Evolutionary conservation across 2,113 vertebrate species (phyloP).

Genomic region (Lepus europaeus): DNA sequence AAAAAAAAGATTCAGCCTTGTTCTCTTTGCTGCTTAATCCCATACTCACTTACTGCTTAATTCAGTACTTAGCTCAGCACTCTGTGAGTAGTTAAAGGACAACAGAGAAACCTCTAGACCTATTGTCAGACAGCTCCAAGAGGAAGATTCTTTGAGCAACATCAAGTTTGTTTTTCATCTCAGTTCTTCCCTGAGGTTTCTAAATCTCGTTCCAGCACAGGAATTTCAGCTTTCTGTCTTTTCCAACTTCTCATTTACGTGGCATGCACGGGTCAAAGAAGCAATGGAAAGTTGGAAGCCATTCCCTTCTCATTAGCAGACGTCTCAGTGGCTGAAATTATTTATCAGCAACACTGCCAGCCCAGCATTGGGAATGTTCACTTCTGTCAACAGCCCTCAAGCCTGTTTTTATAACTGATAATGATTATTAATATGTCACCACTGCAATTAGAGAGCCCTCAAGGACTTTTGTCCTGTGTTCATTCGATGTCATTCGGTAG

Average conservation of each 20-base stretch:
- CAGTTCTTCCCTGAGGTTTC: constrained; percentile 40
- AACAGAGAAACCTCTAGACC: background rate
- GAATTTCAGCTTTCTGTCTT: constrained; percentile 54
- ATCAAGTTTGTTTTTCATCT: constrained; percentile 36
- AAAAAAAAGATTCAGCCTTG: background rate
- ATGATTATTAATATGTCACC: constrained; percentile 29
- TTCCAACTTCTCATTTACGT: constrained; percentile 10
- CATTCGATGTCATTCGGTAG: background rate
- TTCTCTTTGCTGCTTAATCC: background rate
- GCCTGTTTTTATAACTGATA: constrained; percentile 36
- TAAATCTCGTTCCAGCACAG: constrained; percentile 25
- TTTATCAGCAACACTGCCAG: constrained; percentile 41
- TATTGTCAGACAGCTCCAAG: constrained; percentile 23
- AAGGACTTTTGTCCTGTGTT: background rate
- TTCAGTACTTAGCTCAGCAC: background rate
- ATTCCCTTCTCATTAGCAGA: constrained; percentile 64
- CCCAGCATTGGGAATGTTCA: constrained; percentile 30
- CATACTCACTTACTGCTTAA: background rate
- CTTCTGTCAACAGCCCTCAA: constrained; percentile 28
- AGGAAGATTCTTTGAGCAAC: constrained; percentile 8
- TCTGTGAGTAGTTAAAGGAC: background rate
- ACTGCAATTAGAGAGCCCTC: constrained; percentile 7
- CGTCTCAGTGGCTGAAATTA: constrained; percentile 20
- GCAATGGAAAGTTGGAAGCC: constrained; percentile 69
- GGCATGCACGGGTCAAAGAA: constrained; percentile 55